phyloP scores from a whole-genome alignment of 37 sponge, comb jelly and placozoan genomes.

The Amphimedon queenslandica region DNA sequence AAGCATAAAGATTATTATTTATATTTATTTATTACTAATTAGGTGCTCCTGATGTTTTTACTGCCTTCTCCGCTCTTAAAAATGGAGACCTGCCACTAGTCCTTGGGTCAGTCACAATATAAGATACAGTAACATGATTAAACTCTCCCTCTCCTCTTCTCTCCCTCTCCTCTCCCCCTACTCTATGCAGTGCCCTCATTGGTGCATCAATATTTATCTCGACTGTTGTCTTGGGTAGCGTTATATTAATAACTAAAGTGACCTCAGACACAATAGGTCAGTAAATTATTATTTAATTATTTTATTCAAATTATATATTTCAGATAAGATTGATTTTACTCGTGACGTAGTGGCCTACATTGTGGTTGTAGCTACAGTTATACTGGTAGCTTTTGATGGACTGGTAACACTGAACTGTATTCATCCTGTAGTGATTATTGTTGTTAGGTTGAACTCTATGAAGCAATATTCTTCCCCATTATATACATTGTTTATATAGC shows the following conservation, averaged over 20 bases:
- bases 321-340: conserved; percentile 60
- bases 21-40: not conserved
- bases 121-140: not conserved
- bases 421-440: not conserved
- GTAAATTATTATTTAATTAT: not conserved
- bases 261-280: conserved; percentile 35
- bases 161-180: not conserved
- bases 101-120: conserved; percentile 47
- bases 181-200: conserved; percentile 55
- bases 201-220: conserved; percentile 83
- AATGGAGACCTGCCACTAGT: conserved; percentile 45
- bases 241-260: conserved; percentile 44
- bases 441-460: conserved; percentile 58
- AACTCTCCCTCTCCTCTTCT: not conserved
- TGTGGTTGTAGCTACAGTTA: conserved; percentile 47
- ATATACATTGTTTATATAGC: conserved; percentile 73
- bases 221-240: conserved; percentile 67
- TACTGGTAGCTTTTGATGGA: conserved; percentile 64
- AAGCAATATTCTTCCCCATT: conserved; percentile 65
- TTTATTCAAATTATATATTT: not conserved
- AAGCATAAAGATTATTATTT: too few species aligned
- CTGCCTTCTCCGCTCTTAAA: conserved; percentile 69
- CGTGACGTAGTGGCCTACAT: conserved; percentile 73
- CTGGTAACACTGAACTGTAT: conserved; percentile 29
- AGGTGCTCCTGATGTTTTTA: conserved; percentile 89